Evolutionary conservation across 2,113 vertebrate species (phyloP), one percentile per base, ranked within the genome.

Genomic region (Nothoprocta pentlandii): DNA sequence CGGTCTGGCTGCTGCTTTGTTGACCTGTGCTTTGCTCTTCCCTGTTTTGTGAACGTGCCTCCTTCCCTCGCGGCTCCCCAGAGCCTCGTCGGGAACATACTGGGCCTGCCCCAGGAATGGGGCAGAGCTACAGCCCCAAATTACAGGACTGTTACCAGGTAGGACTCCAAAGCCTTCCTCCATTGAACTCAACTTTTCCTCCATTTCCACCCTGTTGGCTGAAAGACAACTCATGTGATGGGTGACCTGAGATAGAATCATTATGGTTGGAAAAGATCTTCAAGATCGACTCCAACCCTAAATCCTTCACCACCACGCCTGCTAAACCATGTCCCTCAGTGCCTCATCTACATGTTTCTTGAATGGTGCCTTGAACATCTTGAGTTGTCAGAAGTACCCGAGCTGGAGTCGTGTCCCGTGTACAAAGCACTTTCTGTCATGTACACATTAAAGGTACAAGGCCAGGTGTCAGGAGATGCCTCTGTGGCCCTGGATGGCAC

Each of bases 401-500:
- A 13, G n/a, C 3, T 4, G 12, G 22, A 71, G 62, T 6, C 28
- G 53, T 14, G 28, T 62, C 4, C 42, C 42, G 63, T 23, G 36
- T 51, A 42, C 7, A 7, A 63, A 83, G 54, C 54, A 2, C 12
- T 81, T 59, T 32, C 17, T 6, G 39, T 36, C 28, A 74, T 30
- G 17, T 19, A 25, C 25, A 14, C 30, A 30, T 7, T 12, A 6
- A 21, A 39, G 83, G 8, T 39, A 59, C 10, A 9, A 1, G 64
- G 36, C 16, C 4, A 13, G 67, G 69, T 34, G 20, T 28, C 4
- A 9, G 56, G 36, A 8, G 41, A 0, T 1, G 5, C 9, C 17
- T 58, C 54, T 58, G 28, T 1, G 8, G 32, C 56, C 61, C 34
- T 12, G 42, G 23, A 10, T 25, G 0, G 0, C 7, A 0, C 1